Conservation (phyloP, 2,113 vertebrate species). For the Kryptolebias marmoratus region DNA sequence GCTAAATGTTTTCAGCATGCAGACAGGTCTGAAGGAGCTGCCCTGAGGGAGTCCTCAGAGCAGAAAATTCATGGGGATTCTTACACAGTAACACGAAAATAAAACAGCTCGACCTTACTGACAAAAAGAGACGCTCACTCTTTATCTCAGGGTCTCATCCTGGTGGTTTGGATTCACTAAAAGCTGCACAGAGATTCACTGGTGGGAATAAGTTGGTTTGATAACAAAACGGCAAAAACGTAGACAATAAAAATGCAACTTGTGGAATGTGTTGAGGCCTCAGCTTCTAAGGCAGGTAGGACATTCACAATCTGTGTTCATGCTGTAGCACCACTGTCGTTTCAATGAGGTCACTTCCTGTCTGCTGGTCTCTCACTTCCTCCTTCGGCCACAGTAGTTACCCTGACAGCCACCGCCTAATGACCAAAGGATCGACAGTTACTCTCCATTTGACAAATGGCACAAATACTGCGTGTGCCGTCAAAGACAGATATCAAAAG, state of each 20-base stretch:
- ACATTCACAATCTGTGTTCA: slow-evolving; percentile 89
- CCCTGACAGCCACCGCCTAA: slow-evolving; percentile 87
- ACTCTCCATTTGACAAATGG: background rate
- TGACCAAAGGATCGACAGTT: slow-evolving; percentile 5
- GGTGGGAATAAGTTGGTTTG: background rate
- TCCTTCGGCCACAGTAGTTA: slow-evolving; percentile 90
- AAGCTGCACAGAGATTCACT: background rate
- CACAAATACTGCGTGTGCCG: no score
- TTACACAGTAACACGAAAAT: slow-evolving; percentile 19
- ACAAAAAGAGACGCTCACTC: slow-evolving; percentile 21
- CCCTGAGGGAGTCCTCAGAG: slow-evolving; percentile 49
- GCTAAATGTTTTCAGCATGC: slow-evolving; percentile 47
- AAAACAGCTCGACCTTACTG: slow-evolving; percentile 9
- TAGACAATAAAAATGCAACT: slow-evolving; percentile 19
- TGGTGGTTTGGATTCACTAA: slow-evolving; percentile 9
- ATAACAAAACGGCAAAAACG: no score
- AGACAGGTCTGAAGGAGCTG: slow-evolving; percentile 63
- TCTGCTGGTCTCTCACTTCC: slow-evolving; percentile 86
- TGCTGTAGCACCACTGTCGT: slow-evolving; percentile 93
- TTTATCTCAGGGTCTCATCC: slow-evolving; percentile 39
- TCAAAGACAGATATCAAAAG: no score
- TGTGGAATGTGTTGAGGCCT: slow-evolving; percentile 47
- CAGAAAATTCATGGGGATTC: slow-evolving; percentile 41
- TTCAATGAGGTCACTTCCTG: slow-evolving; percentile 89
- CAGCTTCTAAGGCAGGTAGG: slow-evolving; percentile 54